phyloP scores from a whole-genome alignment of 2,797 vertebrate species.

The Cryptoblepharus egeriae region DNA sequence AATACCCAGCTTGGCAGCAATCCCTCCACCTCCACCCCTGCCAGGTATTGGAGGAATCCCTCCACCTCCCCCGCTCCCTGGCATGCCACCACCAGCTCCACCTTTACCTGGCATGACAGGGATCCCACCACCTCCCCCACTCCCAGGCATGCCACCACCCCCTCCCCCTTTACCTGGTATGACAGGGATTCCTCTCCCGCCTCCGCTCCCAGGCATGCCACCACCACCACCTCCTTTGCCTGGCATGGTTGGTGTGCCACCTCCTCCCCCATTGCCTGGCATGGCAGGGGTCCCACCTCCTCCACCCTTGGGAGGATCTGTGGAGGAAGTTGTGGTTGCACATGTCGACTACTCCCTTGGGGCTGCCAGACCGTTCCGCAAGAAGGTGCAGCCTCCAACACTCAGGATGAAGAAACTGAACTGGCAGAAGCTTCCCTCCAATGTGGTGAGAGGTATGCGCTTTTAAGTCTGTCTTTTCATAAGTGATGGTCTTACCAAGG shows the following conservation, averaged over 20 bases:
- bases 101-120: neutral
- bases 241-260: neutral
- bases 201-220: slow-evolving; percentile 27
- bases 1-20: neutral
- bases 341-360: slow-evolving; percentile 76
- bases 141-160: slow-evolving; percentile 24
- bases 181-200: neutral
- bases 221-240: slow-evolving; percentile 32
- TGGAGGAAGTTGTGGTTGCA: slow-evolving; percentile 78
- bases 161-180: slow-evolving; percentile 40
- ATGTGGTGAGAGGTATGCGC: slow-evolving; percentile 83
- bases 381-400: slow-evolving; percentile 80
- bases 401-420: slow-evolving; percentile 98
- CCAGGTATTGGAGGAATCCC: slow-evolving; percentile 15
- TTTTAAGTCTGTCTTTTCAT: neutral
- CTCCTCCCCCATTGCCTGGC: slow-evolving; percentile 10
- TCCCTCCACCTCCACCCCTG: neutral
- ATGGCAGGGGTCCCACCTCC: slow-evolving; percentile 32
- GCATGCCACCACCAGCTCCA: slow-evolving; percentile 32
- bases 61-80: slow-evolving; percentile 23
- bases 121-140: slow-evolving; percentile 50
- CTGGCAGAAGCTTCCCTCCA: slow-evolving; percentile 94
- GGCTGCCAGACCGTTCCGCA: slow-evolving; percentile 58
- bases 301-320: slow-evolving; percentile 60
- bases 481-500: neutral